Evolutionary conservation across 2,888 invertebrate species (phyloP), one percentile per base, ranked within the genome.

Genomic region (Leucozona laternaria): DNA sequence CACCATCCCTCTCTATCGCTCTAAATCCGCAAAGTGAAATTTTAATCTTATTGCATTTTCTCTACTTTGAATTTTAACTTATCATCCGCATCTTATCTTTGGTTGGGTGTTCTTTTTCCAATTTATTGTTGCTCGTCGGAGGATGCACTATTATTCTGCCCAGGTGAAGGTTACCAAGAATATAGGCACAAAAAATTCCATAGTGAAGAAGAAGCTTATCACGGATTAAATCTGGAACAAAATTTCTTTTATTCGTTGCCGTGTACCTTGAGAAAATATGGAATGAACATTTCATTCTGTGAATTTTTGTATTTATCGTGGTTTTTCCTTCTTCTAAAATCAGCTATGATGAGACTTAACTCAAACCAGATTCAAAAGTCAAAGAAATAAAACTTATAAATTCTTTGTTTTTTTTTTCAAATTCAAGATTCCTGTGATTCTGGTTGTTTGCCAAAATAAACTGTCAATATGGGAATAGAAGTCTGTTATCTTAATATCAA

Each of bases 161-260:
- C 31, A 57, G 57, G 17, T 57, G 57, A 57, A 34, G 31, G 31
- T 17, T 11, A n/a, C n/a, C 13, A 31, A 13, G 15, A 17, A 20
- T 17, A 17, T 28, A 5, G 7, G 7, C 5, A 55, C 28, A 31
- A 17, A 17, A 17, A 11, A 31, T 57, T 57, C 34, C 57, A 57
- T 57, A 17, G 31, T 57, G 17, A 57, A 31, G 17, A 20, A 57
- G 57, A 57, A 57, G 31, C 57, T 57, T 57, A 31, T 57, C 57
- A 11, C 11, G 7, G 31, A 34, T 34, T 57, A 11, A 57, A 57
- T 57, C 57, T 57, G 4, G 11, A 31, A 53, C 13, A 4, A 28
- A 55, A n/a, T n/a, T 57, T 17, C 5, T 28, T 28, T 28, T 53
- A 48, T 48, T 15, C n/a, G 7, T 8, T 25, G 25, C 15, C 15